Conservation (phyloP, 2,113 vertebrate genomes). For the Willisornis vidua region DNA sequence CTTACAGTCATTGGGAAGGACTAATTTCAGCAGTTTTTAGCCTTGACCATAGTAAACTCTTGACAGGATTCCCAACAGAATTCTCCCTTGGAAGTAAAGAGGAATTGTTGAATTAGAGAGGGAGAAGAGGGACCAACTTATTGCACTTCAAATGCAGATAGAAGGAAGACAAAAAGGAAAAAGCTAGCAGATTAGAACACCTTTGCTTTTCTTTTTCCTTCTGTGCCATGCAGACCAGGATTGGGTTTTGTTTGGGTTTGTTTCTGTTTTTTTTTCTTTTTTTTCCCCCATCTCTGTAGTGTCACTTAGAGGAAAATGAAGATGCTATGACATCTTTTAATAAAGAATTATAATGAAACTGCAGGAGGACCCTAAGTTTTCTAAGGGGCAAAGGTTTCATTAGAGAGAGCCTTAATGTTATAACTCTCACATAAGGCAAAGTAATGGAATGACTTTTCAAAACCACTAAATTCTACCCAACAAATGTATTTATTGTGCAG, state of each 20-base stretch:
- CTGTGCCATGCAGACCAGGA: neutral
- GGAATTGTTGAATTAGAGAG: neutral
- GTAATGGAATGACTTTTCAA: neutral
- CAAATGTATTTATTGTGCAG: neutral
- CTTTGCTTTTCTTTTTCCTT: neutral
- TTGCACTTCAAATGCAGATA: neutral
- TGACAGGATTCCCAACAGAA: accelerated
- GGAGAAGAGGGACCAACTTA: neutral
- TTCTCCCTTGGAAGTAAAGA: neutral
- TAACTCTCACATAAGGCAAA: neutral
- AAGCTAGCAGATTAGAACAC: neutral
- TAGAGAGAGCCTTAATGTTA: neutral
- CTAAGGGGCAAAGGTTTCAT: neutral
- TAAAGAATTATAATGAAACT: neutral
- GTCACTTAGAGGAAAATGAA: neutral
- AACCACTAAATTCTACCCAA: neutral
- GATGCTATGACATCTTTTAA: neutral
- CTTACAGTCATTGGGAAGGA: neutral
- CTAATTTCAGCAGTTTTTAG: neutral
- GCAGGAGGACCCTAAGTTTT: neutral
- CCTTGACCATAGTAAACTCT: neutral
- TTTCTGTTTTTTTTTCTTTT: neutral
- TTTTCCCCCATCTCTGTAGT: neutral
- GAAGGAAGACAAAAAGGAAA: neutral
- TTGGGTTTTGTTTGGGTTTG: neutral